Percentiles rank a stretch among this genome's conserved stretches.
Conservation (phyloP, 2,888 invertebrate species). For the Conomelus anceps region DNA sequence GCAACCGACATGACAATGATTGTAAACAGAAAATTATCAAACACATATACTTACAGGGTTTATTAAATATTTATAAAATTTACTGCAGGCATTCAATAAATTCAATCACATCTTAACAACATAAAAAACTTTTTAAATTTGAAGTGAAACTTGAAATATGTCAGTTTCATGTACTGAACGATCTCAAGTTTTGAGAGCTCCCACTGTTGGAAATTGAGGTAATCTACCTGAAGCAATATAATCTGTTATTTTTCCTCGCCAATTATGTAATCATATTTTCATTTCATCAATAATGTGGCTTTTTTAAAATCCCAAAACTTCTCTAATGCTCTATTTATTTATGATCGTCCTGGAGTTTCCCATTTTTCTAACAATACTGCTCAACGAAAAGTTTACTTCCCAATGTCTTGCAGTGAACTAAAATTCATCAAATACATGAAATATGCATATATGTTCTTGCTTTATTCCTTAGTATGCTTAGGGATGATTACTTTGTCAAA, state of each 20-base stretch:
- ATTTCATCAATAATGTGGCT: not conserved
- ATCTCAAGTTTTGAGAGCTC: too few species aligned
- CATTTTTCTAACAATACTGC: not conserved
- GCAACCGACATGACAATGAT: not conserved
- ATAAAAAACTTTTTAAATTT: not conserved
- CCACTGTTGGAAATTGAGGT: too few species aligned
- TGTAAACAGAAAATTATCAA: not conserved
- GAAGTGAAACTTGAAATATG: not conserved
- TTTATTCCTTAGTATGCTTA: too few species aligned
- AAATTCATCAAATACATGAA: too few species aligned
- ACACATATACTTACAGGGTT: not conserved
- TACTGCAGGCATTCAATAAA: too few species aligned
- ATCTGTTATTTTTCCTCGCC: too few species aligned
- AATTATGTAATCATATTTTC: not conserved
- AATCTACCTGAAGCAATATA: too few species aligned
- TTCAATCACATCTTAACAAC: too few species aligned
- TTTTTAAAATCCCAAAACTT: not conserved
- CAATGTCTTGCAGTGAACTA: too few species aligned
- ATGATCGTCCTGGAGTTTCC: not conserved
- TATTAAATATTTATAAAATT: not conserved
- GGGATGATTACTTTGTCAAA: too few species aligned
- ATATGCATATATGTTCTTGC: too few species aligned
- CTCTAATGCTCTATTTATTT: not conserved
- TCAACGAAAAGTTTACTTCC: not conserved
- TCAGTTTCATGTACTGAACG: too few species aligned